Conservation (phyloP, 2,797 vertebrate genomes). For the Xyrichtys novacula region DNA sequence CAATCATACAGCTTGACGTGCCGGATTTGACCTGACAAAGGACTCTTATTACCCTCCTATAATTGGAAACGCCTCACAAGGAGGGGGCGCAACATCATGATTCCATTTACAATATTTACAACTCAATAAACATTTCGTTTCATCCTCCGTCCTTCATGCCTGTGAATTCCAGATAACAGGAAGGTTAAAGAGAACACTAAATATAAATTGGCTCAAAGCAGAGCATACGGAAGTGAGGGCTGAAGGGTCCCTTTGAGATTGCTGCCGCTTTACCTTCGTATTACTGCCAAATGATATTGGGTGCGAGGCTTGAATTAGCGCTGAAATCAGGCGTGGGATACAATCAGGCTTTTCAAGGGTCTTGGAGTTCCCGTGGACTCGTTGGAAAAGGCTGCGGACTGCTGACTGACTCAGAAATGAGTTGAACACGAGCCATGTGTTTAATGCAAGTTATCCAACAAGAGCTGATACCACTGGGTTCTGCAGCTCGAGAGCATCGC, state of each 20-base stretch:
- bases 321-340: slow-evolving; percentile 69
- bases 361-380: slow-evolving; percentile 32
- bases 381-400: slow-evolving; percentile 32
- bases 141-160: slow-evolving; percentile 78
- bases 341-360: slow-evolving; percentile 51
- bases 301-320: slow-evolving; percentile 70
- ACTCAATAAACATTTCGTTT: slow-evolving; percentile 84
- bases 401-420: slow-evolving; percentile 39
- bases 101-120: slow-evolving; percentile 85
- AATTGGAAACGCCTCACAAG: slow-evolving; percentile 78
- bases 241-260: slow-evolving; percentile 67
- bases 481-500: too few species aligned
- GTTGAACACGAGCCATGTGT: slow-evolving; percentile 36
- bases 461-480: slow-evolving; percentile 12
- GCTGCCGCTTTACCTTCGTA: slow-evolving; percentile 55
- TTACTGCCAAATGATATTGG: slow-evolving; percentile 66
- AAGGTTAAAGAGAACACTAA: slow-evolving; percentile 80
- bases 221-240: slow-evolving; percentile 70
- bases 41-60: slow-evolving; percentile 79
- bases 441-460: slow-evolving; percentile 41
- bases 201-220: slow-evolving; percentile 80
- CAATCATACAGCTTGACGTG: slow-evolving; percentile 54
- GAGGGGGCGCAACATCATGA: slow-evolving; percentile 69
- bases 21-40: slow-evolving; percentile 79
- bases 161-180: slow-evolving; percentile 77